phyloP scores from a whole-genome alignment of 2,113 vertebrate species.

The Choloepus hoffmanni region DNA sequence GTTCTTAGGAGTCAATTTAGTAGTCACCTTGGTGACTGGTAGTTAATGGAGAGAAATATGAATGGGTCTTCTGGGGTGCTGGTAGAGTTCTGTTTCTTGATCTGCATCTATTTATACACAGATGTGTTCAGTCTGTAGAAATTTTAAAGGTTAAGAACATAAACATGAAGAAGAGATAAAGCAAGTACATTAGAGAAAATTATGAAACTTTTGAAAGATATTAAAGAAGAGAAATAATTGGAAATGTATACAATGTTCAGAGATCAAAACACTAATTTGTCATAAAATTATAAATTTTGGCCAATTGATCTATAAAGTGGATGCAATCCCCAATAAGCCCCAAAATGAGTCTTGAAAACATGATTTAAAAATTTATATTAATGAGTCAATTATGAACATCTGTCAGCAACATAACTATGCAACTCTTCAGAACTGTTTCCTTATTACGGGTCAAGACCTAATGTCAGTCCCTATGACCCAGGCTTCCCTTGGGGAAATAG shows the following conservation, averaged over 20 bases:
- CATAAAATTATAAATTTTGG: neutral
- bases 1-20: neutral
- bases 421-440: conserved; percentile 90
- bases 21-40: neutral
- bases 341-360: neutral
- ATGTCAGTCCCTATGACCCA: conserved; percentile 88
- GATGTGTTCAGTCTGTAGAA: neutral
- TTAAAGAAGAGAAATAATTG: neutral
- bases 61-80: neutral
- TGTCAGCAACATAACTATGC: conserved; percentile 90
- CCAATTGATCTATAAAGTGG: neutral
- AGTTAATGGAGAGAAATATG: neutral
- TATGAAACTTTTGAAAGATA: neutral
- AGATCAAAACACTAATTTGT: neutral
- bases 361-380: neutral
- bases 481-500: conserved; percentile 84
- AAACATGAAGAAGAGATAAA: neutral
- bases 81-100: neutral
- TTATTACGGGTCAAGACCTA: conserved; percentile 88
- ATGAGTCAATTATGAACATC: conserved; percentile 82
- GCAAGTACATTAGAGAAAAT: neutral
- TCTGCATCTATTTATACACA: neutral
- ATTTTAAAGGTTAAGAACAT: neutral
- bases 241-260: neutral
- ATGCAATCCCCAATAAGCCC: neutral